Evolutionary conservation across 1,140 invertebrate species (phyloP).

Genomic region (Adelges cooleyi): DNA sequence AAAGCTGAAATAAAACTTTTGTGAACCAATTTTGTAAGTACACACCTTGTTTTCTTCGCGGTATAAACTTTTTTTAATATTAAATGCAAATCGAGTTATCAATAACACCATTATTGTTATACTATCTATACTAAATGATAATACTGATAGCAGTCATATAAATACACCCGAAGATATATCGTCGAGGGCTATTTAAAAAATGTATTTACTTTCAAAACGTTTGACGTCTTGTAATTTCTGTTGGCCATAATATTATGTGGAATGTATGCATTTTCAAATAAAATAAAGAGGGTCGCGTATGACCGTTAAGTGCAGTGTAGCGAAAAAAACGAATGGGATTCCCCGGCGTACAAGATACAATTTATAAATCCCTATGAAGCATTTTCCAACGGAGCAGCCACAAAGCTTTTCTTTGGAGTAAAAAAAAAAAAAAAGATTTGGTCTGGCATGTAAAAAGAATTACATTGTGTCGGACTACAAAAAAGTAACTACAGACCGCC

Average conservation of each 20-base stretch:
- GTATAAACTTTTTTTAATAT: too few species aligned
- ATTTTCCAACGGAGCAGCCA: constrained; percentile 7
- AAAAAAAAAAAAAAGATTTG: constrained; percentile 17
- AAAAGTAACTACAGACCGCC: not conserved
- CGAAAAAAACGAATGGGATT: not conserved
- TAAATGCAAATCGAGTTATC: too few species aligned
- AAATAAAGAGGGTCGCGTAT: constrained; percentile 1
- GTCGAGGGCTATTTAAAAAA: too few species aligned
- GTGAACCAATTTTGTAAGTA: not conserved
- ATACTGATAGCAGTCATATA: too few species aligned
- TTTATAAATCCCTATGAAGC: constrained; percentile 16
- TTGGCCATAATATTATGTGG: too few species aligned
- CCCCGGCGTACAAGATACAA: not conserved
- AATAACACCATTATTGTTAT: too few species aligned
- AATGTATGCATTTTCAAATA: not conserved
- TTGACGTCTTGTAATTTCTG: too few species aligned
- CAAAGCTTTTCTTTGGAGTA: constrained; percentile 5
- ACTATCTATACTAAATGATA: too few species aligned
- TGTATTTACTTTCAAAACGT: too few species aligned
- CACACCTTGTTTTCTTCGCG: too few species aligned
- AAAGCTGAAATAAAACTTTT: not conserved
- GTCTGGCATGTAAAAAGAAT: constrained; percentile 22
- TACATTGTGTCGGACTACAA: constrained; percentile 13
- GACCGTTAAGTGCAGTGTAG: not conserved
- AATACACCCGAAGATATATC: too few species aligned